These are phyloP conservation scores for Protosalanx chinensis DNA, from an alignment of 2,797 vertebrate genomes.

Conservation along the genomic window DNA sequence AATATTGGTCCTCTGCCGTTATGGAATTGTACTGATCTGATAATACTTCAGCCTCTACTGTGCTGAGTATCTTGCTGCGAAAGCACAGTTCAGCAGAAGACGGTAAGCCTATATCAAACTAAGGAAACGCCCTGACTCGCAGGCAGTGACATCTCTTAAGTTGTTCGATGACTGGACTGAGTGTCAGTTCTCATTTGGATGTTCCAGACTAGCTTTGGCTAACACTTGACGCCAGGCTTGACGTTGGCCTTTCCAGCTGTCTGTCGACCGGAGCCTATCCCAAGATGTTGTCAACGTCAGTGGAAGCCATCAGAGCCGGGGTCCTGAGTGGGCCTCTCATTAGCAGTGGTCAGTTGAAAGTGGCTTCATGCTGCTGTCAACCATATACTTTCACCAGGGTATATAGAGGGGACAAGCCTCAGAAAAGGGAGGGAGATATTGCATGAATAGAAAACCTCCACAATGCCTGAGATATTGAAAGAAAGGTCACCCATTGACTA, in stretches of 20 bases:
- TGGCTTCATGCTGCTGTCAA: too few species aligned
- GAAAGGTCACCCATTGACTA: too few species aligned
- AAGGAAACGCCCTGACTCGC: too few species aligned
- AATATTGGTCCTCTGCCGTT: neutral
- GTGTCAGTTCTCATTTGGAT: constrained; percentile 9
- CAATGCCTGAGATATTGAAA: too few species aligned
- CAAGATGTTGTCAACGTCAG: constrained; percentile 12
- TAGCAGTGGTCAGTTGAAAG: constrained; percentile 18
- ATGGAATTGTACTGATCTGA: neutral
- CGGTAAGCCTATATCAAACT: too few species aligned
- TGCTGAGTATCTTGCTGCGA: neutral
- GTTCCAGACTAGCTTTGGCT: neutral
- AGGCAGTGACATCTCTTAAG: too few species aligned
- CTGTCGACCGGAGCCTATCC: constrained; percentile 1
- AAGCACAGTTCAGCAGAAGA: too few species aligned
- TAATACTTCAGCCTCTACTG: neutral
- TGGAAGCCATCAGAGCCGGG: constrained; percentile 21
- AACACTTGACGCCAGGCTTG: constrained; percentile 15
- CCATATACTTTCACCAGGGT: too few species aligned
- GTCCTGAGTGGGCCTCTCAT: constrained; percentile 6
- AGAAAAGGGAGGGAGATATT: too few species aligned
- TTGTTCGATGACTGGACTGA: constrained; percentile 3
- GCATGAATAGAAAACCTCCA: too few species aligned
- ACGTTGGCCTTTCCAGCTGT: constrained; percentile 22
- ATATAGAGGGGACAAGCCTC: too few species aligned